Conservation (phyloP, 1,140 invertebrate genomes). For the Procambarus clarkii region DNA sequence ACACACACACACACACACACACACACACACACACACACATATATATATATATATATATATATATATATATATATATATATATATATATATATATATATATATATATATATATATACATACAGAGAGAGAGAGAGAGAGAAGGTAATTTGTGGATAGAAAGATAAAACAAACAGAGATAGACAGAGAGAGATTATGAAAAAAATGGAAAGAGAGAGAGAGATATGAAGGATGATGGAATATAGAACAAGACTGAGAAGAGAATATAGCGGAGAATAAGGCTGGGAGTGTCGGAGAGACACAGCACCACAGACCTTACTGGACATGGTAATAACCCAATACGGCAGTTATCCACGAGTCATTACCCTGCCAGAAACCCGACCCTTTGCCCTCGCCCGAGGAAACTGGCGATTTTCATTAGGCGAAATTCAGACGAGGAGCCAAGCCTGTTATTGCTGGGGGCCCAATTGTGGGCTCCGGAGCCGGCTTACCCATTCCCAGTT, state of each 20-base stretch:
- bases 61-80: too few relatives aligned
- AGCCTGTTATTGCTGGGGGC: not conserved
- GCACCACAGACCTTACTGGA: not conserved
- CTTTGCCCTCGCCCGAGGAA: not conserved
- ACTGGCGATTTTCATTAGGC: constrained; percentile 34
- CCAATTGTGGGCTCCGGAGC: not conserved
- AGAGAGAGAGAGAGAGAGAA: too few relatives aligned
- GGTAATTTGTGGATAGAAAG: not conserved
- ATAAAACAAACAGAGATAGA: not conserved
- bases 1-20: too few relatives aligned
- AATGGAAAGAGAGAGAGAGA: too few relatives aligned
- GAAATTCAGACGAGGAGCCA: constrained; percentile 5
- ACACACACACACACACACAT: too few relatives aligned
- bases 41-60: too few relatives aligned
- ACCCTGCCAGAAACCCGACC: constrained; percentile 12
- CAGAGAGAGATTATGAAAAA: not conserved
- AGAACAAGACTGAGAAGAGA: not conserved
- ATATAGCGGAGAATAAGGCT: not conserved
- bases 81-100: too few relatives aligned
- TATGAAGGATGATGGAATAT: not conserved
- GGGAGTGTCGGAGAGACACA: not conserved
- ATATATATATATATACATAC: too few relatives aligned
- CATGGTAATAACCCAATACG: constrained; percentile 4
- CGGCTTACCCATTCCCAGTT: not conserved
- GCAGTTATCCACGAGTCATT: constrained; percentile 10